Conservation (phyloP, 2,888 invertebrate genomes). For the Nowickia ferox region DNA sequence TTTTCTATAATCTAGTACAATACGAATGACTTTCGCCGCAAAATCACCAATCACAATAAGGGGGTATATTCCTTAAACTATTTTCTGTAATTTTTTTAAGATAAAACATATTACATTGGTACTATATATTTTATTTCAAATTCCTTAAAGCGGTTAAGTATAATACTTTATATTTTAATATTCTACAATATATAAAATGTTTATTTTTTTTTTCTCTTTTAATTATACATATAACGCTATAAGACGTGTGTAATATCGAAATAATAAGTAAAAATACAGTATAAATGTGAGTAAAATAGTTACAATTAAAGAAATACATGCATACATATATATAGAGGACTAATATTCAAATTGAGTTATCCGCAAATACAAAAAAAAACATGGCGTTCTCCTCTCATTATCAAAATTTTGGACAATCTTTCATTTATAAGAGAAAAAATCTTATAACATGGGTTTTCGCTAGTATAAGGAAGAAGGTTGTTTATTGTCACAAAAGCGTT, state of each 20-base stretch:
- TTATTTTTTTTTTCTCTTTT: neutral
- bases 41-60: no score
- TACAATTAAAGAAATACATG: neutral
- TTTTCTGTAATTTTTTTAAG: neutral
- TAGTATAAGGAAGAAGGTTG: no score
- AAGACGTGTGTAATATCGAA: neutral
- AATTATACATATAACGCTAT: constrained; percentile 17
- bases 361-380: no score
- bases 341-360: no score
- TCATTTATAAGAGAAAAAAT: no score
- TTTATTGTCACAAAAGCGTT: no score
- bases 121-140: neutral
- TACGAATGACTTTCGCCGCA: no score
- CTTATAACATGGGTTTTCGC: no score
- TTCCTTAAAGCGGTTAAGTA: constrained; percentile 15
- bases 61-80: neutral
- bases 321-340: no score
- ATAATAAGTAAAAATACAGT: constrained; percentile 1
- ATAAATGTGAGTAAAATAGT: neutral
- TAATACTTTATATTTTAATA: constrained; percentile 31
- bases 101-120: neutral
- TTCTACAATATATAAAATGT: constrained; percentile 35
- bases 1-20: no score
- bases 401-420: no score
- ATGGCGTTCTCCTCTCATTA: no score